These are phyloP conservation scores for Phania funesta DNA, from an alignment of 2,888 invertebrate genomes.

Conservation along the genomic window DNA sequence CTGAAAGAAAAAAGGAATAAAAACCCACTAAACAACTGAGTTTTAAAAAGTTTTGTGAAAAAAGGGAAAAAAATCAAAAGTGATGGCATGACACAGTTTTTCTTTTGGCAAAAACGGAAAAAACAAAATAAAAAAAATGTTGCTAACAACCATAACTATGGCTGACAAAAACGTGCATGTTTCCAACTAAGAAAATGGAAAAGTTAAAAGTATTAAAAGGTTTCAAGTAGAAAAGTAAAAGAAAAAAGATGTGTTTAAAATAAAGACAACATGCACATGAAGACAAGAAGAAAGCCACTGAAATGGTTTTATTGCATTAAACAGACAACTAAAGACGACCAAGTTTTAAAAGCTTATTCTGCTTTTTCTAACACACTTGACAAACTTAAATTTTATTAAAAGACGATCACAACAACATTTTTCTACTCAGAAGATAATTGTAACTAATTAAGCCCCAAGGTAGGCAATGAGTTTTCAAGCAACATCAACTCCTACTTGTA, in stretches of 20 bases:
- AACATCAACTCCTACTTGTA: background rate
- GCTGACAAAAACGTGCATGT: conserved; percentile 47
- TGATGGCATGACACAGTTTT: conserved; percentile 63
- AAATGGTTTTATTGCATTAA: background rate
- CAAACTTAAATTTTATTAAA: conserved; percentile 22
- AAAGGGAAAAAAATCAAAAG: conserved; percentile 42
- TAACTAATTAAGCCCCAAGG: conserved; percentile 29
- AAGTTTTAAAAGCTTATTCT: conserved; percentile 46
- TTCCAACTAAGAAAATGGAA: conserved; percentile 36
- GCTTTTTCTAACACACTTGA: background rate
- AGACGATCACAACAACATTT: background rate
- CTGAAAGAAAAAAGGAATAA: background rate
- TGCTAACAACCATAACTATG: conserved; percentile 41
- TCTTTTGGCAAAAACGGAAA: background rate
- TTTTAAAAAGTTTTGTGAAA: conserved; percentile 54
- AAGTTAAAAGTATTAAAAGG: conserved; percentile 54
- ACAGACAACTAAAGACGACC: background rate
- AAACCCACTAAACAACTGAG: conserved; percentile 56
- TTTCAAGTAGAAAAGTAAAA: conserved; percentile 37
- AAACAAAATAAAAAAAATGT: background rate
- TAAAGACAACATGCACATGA: conserved; percentile 38
- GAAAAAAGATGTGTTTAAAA: conserved; percentile 36
- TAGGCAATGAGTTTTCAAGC: conserved; percentile 15
- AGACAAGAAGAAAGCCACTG: background rate
- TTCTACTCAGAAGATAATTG: background rate